Evolutionary conservation across 2,888 invertebrate genomes (phyloP).

Genomic region (Platycheirus rosarum): DNA sequence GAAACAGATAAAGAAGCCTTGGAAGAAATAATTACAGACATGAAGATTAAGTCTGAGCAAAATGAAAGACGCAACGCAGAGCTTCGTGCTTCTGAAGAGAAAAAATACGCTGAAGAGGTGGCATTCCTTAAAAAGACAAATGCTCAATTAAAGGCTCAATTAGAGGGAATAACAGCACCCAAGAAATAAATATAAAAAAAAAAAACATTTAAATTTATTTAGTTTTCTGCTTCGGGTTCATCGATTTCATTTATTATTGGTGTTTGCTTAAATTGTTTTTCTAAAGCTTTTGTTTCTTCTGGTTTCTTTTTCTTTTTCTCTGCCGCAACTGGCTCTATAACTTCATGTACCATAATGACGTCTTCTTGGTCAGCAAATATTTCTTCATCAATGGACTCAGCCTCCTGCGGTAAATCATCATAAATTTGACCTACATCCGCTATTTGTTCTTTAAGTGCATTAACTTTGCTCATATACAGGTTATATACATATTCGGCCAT

Average conservation of each 20-base stretch:
- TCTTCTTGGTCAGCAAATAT: conserved; percentile 51
- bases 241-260: conserved; percentile 84
- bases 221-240: conserved; percentile 75
- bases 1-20: conserved; percentile 83
- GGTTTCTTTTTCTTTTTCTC: conserved; percentile 41
- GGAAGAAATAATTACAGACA: conserved; percentile 83
- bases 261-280: conserved; percentile 79
- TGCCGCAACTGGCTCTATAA: conserved; percentile 59
- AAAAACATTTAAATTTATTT: conserved; percentile 18
- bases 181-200: conserved; percentile 87
- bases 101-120: conserved; percentile 95
- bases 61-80: conserved; percentile 92
- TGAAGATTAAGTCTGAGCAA: conserved; percentile 90
- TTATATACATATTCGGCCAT: conserved; percentile 98
- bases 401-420: conserved; percentile 83
- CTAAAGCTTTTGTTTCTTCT: conserved; percentile 43
- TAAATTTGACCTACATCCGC: conserved; percentile 75
- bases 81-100: conserved; percentile 93
- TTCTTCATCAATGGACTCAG: conserved; percentile 74
- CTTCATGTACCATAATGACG: conserved; percentile 24
- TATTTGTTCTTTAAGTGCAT: conserved; percentile 84
- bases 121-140: conserved; percentile 96
- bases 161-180: conserved; percentile 96
- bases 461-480: conserved; percentile 91
- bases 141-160: conserved; percentile 95